phyloP scores from a whole-genome alignment of 1,140 invertebrate genomes.

The Anoplophora glabripennis region DNA sequence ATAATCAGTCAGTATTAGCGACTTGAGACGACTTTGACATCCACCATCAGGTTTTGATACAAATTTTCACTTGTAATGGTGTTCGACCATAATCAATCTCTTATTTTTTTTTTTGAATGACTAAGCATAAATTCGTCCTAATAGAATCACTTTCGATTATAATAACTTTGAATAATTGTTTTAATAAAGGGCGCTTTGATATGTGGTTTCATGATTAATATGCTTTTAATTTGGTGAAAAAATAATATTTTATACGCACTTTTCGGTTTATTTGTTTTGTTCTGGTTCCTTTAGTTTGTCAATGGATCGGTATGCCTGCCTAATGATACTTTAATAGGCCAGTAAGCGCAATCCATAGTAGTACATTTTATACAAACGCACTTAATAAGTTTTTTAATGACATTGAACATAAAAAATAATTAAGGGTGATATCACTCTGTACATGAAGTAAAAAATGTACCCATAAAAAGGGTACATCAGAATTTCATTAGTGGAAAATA shows the following conservation, averaged over 20 bases:
- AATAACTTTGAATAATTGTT: slow-evolving; percentile 10
- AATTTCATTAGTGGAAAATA: too few relatives aligned
- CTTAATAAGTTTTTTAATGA: too few relatives aligned
- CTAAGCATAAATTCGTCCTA: neutral
- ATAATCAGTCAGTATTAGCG: too few relatives aligned
- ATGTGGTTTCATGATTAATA: neutral
- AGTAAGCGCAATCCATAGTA: too few relatives aligned
- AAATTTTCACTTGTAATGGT: slow-evolving; percentile 4
- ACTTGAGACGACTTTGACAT: neutral
- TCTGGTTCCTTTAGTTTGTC: too few relatives aligned
- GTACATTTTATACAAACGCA: too few relatives aligned
- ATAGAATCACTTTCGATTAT: slow-evolving; percentile 10
- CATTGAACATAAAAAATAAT: too few relatives aligned
- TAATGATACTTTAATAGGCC: too few relatives aligned
- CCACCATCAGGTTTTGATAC: neutral
- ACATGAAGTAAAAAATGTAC: too few relatives aligned
- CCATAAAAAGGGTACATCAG: too few relatives aligned
- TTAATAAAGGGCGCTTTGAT: slow-evolving; percentile 3
- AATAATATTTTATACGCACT: neutral
- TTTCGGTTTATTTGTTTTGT: neutral
- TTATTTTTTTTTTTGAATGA: neutral
- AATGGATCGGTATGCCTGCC: too few relatives aligned
- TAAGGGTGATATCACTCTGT: too few relatives aligned
- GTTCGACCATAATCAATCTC: slow-evolving; percentile 8
- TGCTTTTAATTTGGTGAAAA: slow-evolving; percentile 6